Conservation (phyloP, 2,113 vertebrate species). For the Cervus canadensis region DNA sequence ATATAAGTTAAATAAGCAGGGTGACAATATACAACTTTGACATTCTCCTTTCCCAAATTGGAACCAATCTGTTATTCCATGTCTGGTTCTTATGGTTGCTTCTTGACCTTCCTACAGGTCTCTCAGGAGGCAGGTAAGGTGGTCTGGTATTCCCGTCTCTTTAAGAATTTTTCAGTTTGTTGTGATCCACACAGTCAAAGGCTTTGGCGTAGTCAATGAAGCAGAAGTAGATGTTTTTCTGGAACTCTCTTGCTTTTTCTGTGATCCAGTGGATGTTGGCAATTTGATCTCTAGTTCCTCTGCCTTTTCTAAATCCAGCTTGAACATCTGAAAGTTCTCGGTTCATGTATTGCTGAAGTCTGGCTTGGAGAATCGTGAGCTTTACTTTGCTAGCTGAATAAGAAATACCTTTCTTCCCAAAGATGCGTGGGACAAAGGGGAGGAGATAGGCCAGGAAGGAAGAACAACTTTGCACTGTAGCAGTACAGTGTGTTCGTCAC, state of each 20-base stretch:
- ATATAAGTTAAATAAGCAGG: background rate
- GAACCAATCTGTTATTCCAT: background rate
- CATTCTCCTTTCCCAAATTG: background rate
- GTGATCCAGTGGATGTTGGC: background rate
- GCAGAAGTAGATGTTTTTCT: background rate
- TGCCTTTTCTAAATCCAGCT: background rate
- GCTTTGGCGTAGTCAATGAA: background rate
- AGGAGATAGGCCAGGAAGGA: background rate
- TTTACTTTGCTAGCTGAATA: background rate
- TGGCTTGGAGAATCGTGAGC: background rate
- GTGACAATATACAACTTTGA: background rate
- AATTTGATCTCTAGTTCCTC: background rate
- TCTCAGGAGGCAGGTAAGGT: background rate
- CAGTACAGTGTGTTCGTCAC: background rate
- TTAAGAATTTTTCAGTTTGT: background rate
- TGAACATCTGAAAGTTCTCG: background rate
- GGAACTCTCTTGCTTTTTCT: background rate
- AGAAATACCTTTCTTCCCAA: background rate
- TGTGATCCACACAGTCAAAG: background rate
- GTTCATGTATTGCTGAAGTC: background rate
- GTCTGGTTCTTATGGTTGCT: background rate
- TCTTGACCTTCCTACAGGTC: background rate
- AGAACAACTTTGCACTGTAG: accelerated
- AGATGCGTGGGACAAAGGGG: background rate
- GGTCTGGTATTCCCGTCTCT: background rate